Base-by-base conservation (phyloP, 2,797 vertebrate species). In the Picus viridis region DNA sequence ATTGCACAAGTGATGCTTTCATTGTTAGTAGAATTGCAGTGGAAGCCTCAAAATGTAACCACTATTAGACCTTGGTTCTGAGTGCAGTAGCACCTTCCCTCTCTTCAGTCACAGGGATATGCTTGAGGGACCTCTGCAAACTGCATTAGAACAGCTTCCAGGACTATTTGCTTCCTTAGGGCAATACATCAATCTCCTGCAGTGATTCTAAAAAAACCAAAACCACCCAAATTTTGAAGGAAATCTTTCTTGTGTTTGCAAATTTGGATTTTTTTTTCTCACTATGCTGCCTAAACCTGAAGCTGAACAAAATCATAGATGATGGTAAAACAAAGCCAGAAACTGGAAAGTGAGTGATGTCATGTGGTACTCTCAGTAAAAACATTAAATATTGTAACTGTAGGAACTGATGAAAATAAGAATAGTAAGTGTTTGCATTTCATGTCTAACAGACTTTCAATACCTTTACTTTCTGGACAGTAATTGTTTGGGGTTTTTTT, bases 201-300 rank as follows among this genome's bases (percentile, higher is more conserved):
- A 72, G 5, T 34, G 24, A 71, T 39, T 68, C n/a, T 65, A 53
- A 61, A 2, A 65, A 57, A 30, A 12, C 36, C 54, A 26, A 4
- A 1, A 17, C 16, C 57, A 11, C n/a, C 7, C 23, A 24, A 9
- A 16, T 61, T 47, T 65, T 45, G 11, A 86, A 75, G 30, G 43
- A 84, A 95, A 90, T 79, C 63, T 58, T 81, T 62, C 67, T 88
- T 69, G 10, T 36, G 26, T 64, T 94, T 95, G 49, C 23, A 65
- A 65, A 86, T 72, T 23, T 67, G 17, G 20, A 22, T 51, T 80
- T 53, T 41, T 24, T 19, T 59, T 89, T 92, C 34, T 67, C 17
- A 32, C 22, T 67, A 30, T 71, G n/a, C 24, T 77, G 27, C 20
- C 49, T 82, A 49, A 84, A 83, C 22, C 11, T 62, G 86, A 90